Conservation (phyloP, 35 echinoderm and acorn worm species). For the Apostichopus japonicus region DNA sequence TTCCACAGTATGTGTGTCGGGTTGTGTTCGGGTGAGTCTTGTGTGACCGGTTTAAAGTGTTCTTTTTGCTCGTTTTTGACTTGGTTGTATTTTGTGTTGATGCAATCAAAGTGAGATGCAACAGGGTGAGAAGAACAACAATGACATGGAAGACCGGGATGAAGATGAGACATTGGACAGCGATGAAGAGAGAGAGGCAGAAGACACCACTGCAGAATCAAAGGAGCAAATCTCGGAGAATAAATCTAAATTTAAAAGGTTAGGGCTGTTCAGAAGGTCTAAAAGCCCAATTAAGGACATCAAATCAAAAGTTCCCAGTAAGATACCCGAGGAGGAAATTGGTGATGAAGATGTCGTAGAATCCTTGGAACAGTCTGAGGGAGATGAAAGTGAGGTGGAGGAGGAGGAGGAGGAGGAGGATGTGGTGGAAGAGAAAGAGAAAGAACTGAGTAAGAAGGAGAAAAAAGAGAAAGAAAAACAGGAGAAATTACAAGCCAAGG, state of each 20-base stretch:
- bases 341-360: conserved; percentile 36
- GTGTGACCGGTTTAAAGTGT: no score
- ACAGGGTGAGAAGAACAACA: conserved; percentile 3
- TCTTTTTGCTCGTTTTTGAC: no score
- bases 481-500: neutral
- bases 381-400: neutral
- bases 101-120: neutral
- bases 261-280: conserved; percentile 68
- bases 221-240: neutral
- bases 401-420: neutral
- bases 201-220: neutral
- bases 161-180: conserved; percentile 56
- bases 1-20: no score
- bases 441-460: conserved; percentile 12
- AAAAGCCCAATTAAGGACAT: conserved; percentile 49
- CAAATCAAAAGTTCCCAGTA: neutral
- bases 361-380: conserved; percentile 26
- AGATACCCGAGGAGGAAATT: conserved; percentile 1
- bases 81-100: no score
- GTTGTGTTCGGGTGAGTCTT: no score
- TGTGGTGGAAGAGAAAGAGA: neutral
- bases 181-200: conserved; percentile 23
- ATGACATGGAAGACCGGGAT: conserved; percentile 2
- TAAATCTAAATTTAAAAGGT: conserved; percentile 56
- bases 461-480: conserved; percentile 26